Evolutionary conservation across 2,797 vertebrate species (phyloP), one percentile per base, ranked within the genome.

Genomic region (Bovichtus diacanthus): DNA sequence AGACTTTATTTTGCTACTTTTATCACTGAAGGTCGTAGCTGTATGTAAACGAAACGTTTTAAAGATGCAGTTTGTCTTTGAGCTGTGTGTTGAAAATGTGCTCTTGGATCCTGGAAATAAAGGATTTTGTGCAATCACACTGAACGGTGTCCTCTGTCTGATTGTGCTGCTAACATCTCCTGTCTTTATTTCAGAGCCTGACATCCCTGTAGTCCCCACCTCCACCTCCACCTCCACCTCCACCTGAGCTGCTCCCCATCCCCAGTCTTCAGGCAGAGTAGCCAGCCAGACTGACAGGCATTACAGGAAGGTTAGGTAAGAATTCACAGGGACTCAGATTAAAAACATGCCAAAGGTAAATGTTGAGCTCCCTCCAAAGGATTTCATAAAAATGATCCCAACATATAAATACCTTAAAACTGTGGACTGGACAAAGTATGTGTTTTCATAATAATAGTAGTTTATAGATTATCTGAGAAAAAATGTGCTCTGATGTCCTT

Each of bases 61-160:
- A 27, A 51, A 74, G 56, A 84, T 89, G 82, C 82, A 83, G 71
- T 93, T 74, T 90, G 84, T 91, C 75, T 87, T 71, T 65, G 86
- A 90, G 87, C 81, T 68, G 65, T 73, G 84, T 91, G 83, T 91
- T 59, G 34, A 85, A 68, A 78, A 84, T 92, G 83, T 92, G 86
- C 74, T 85, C 76, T 90, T 70, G 72, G 79, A 78, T 92, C 87
- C 84, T 88, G 85, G 54, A 90, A 94, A 93, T 93, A 94, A 95
- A 95, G 62, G 88, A 88, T 82, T 83, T 88, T 79, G 92, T 94
- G 90, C 92, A 93, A 90, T 92, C 92, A 91, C 89, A 81, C 39
- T 19, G 25, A 53, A 36, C 10, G 6, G 18, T 38, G 44, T 60
- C 65, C 29, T 58, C 9, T 0, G 19, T 36, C n/a, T 50, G 9